Percentiles rank a stretch among this genome's conserved stretches.
Conservation (phyloP, 2,113 vertebrate species). For the Suncus etruscus region DNA sequence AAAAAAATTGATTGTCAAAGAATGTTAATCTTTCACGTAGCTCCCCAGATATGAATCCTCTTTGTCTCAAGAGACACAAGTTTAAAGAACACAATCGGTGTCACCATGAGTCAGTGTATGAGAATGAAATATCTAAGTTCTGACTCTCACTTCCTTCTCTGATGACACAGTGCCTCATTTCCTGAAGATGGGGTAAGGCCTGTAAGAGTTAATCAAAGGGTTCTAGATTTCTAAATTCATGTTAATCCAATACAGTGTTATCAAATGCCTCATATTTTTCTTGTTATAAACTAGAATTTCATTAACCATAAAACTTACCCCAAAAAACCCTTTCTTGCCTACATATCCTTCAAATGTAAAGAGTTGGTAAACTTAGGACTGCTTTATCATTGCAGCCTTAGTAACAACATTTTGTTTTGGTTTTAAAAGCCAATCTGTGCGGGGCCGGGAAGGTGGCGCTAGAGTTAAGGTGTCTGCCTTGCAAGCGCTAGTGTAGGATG, state of each 20-base stretch:
- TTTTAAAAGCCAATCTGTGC: slow-evolving; percentile 21
- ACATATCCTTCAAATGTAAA: slow-evolving; percentile 34
- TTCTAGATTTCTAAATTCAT: not conserved
- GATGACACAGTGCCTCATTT: slow-evolving; percentile 61
- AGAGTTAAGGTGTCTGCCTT: too few relatives aligned
- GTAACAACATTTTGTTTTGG: not conserved
- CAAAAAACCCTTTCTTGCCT: not conserved
- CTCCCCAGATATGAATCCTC: slow-evolving; percentile 19
- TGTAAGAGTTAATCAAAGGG: not conserved
- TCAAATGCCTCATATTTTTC: not conserved
- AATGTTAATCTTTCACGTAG: not conserved
- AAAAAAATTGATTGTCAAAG: not conserved
- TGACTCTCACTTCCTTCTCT: slow-evolving; percentile 78
- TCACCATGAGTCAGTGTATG: slow-evolving; percentile 70
- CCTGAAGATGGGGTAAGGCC: slow-evolving; percentile 65
- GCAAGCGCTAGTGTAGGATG: too few relatives aligned
- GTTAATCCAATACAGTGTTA: not conserved
- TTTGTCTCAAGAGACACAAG: slow-evolving; percentile 44
- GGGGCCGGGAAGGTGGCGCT: too few relatives aligned
- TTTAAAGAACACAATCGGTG: slow-evolving; percentile 44
- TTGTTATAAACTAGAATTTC: slow-evolving; percentile 7
- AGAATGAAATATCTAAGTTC: slow-evolving; percentile 60
- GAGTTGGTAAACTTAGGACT: not conserved
- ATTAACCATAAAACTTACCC: not conserved
- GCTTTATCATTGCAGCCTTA: not conserved